Evolutionary conservation across 2,888 invertebrate genomes (phyloP).

Genomic region (Pristionchus entomophagus): DNA sequence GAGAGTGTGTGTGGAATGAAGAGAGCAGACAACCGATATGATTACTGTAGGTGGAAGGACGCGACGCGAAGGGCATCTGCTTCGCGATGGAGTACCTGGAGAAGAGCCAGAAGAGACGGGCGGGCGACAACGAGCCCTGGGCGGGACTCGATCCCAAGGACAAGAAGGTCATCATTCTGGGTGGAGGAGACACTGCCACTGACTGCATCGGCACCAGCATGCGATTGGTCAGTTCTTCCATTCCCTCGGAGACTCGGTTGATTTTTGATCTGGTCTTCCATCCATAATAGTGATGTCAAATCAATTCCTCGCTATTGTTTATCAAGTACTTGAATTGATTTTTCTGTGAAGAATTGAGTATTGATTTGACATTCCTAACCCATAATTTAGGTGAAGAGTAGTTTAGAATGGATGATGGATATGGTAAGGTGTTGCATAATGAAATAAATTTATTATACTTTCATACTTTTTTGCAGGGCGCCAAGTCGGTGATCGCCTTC

Average conservation of each 20-base stretch:
- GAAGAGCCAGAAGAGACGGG: slow-evolving; percentile 93
- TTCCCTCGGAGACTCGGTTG: no score
- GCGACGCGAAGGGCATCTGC: slow-evolving; percentile 92
- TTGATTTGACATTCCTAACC: no score
- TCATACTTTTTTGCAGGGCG: slow-evolving; percentile 88
- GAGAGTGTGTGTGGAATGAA: no score
- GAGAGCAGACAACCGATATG: no score
- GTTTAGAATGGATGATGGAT: not conserved
- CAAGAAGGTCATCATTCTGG: slow-evolving; percentile 93
- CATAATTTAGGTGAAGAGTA: not conserved
- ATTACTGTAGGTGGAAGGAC: slow-evolving; percentile 74
- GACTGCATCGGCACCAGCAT: slow-evolving; percentile 98
- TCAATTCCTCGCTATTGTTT: no score
- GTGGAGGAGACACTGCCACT: slow-evolving; percentile 91
- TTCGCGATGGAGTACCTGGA: slow-evolving; percentile 98
- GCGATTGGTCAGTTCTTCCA: slow-evolving; percentile 81
- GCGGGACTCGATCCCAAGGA: slow-evolving; percentile 87
- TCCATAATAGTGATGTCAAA: no score
- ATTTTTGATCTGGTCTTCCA: no score
- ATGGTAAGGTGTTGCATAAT: no score
- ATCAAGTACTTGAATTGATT: no score
- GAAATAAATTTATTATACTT: no score
- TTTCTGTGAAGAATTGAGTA: no score
- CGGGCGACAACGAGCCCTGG: slow-evolving; percentile 72
- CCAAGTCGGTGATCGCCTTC: slow-evolving; percentile 92